Evolutionary conservation across 2,797 vertebrate species (phyloP), one percentile per base, ranked within the genome.

Genomic region (Pygocentrus nattereri): DNA sequence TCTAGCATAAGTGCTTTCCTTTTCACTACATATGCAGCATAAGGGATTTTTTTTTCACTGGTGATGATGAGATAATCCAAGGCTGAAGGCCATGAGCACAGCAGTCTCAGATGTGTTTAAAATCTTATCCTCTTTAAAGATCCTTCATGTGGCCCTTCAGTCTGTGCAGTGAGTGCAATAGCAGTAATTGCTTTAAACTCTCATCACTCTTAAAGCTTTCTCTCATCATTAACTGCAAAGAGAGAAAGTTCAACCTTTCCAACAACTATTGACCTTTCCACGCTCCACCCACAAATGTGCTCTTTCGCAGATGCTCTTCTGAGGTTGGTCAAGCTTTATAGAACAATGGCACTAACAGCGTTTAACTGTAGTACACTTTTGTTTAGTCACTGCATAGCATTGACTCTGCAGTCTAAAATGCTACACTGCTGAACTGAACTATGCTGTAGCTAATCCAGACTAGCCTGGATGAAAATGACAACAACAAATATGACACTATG

Each of bases 61-160:
- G 81, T 64, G 34, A 78, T 78, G 59, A 68, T 21, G 27, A 70
- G 81, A 80, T 84, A 85, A 82, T 86, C 84, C 80, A 84, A 76
- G 56, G 16, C 16, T 82, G 62, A 85, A 74, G 23, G 72, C 81
- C 74, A n/a, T 74, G 21, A 30, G 86, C 85, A 86, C 12, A 34
- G 56, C 50, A 76, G 85, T 89, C 89, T 89, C 83, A 56, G 54
- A 85, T 81, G 85, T 91, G 88, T 82, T 85, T 87, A 85, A 90
- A 88, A 86, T 85, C 84, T 85, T 85, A 85, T 88, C 82, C 75
- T 67, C 78, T 81, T 81, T 88, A 73, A 89, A 59, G 89, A 85
- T 88, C 83, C 85, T 90, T 88, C 88, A 87, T 85, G 79, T 84
- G 86, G 59, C 59, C 86, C 89, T 85, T 84, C 31, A 89, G 78